Evolutionary conservation across 2,888 invertebrate genomes (phyloP).

Genomic region (Steinernema carpocapsae): DNA sequence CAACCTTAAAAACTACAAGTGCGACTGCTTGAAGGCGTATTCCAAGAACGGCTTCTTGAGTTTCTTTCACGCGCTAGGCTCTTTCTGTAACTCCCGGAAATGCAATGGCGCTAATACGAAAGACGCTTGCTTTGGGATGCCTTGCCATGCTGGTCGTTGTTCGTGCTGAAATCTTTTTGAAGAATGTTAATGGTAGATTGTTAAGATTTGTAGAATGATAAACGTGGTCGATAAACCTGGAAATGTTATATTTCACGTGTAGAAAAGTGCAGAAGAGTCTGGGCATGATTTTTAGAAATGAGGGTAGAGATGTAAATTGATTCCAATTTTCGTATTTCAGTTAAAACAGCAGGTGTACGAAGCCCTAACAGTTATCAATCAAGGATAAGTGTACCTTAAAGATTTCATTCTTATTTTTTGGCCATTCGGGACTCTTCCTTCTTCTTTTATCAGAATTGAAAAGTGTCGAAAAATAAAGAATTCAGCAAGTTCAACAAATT

Average conservation of each 20-base stretch:
- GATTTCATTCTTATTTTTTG: background rate
- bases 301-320: background rate
- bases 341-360: background rate
- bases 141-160: slow-evolving; percentile 28
- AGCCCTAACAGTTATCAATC: background rate
- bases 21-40: background rate
- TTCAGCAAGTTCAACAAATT: no score
- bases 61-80: background rate
- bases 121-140: slow-evolving; percentile 6
- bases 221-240: background rate
- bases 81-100: slow-evolving; percentile 6
- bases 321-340: background rate
- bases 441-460: no score
- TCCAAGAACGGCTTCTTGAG: slow-evolving; percentile 2
- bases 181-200: background rate
- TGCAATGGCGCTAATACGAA: background rate
- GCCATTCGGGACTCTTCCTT: no score
- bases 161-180: background rate
- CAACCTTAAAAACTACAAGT: slow-evolving; percentile 3
- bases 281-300: background rate
- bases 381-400: background rate
- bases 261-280: no score
- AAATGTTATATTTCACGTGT: no score
- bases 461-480: no score
- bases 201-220: background rate